phyloP scores from a whole-genome alignment of 2,113 vertebrate genomes.

The Poeciliopsis retropinna region DNA sequence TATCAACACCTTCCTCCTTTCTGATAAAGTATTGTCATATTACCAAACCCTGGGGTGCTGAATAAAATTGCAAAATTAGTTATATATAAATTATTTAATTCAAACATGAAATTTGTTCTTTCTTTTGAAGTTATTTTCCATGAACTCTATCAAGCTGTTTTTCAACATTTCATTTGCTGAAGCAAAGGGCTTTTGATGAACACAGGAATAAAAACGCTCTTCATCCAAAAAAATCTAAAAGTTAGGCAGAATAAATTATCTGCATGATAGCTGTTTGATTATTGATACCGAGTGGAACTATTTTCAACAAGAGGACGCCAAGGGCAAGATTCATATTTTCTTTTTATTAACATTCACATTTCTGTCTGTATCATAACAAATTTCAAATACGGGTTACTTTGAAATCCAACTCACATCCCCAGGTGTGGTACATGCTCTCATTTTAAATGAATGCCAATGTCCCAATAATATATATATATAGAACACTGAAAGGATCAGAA shows the following conservation, averaged over 20 bases:
- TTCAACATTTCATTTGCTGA: background rate
- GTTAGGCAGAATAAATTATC: conserved; percentile 37
- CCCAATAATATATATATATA: too few species aligned
- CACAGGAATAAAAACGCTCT: conserved; percentile 10
- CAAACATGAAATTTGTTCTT: background rate
- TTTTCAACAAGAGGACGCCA: conserved; percentile 46
- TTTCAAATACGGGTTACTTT: too few species aligned
- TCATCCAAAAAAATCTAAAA: conserved; percentile 31
- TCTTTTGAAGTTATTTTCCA: background rate
- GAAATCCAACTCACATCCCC: background rate
- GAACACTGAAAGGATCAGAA: background rate
- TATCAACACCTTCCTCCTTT: too few species aligned
- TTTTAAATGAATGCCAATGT: background rate
- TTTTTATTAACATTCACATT: background rate
- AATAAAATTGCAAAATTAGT: background rate
- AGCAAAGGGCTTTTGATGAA: conserved; percentile 30
- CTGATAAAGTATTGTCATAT: too few species aligned
- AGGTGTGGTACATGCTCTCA: background rate
- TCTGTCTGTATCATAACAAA: too few species aligned
- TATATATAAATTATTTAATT: background rate
- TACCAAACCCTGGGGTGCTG: background rate
- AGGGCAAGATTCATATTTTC: conserved; percentile 19
- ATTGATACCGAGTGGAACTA: conserved; percentile 9
- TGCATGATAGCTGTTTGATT: conserved; percentile 34
- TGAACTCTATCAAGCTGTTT: background rate